Base-by-base conservation (phyloP, 2,888 invertebrate species). In the Glomeris marginata region DNA sequence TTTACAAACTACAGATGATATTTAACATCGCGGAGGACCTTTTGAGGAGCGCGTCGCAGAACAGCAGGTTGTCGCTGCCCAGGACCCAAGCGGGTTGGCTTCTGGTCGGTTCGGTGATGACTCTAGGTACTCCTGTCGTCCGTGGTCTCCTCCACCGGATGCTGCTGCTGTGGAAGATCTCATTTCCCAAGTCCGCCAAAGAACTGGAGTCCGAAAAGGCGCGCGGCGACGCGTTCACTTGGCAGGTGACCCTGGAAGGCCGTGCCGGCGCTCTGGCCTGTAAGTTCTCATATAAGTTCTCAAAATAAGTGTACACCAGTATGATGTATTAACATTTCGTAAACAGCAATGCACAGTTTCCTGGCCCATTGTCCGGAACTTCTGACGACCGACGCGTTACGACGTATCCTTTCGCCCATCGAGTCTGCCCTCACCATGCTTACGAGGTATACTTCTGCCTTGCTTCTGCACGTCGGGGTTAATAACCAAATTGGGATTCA, bases 71-170 rank as follows among this genome's bases (percentile, higher is more conserved):
- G 50, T 94, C 95, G 1, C 75, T 94, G 54, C 90, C 92, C 58
- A 77, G 95, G 62, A 94, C 95, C 1, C 91, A 92, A 65, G 94
- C 95, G 35, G 97, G 97, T 28, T 98, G 98, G 98, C 74, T 95
- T 43, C 73, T 98, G 40, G 87, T 98, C 58, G 94, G 94, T 35
- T 85, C 97, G 49, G 87, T 98, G 48, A 92, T 95, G 80, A 92
- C 94, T 1, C 69, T 97, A 57, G 94, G 86, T 79, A 66, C 64
- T 66, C 13, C 20, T 5, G 8, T 18, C 11, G 45, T n/a, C 10
- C n/a, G 87, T 59, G 88, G 90, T 1, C 72, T 97, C 44, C 69
- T 98, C 46, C 94, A 94, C 0, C 74, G 95, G 52, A 90, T 98
- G 86, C 66, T 95, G 58, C 70, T 95, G 13, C 70, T 98, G 2